Base-by-base conservation (phyloP, 2,888 invertebrate genomes). In the Erannis defoliaria region DNA sequence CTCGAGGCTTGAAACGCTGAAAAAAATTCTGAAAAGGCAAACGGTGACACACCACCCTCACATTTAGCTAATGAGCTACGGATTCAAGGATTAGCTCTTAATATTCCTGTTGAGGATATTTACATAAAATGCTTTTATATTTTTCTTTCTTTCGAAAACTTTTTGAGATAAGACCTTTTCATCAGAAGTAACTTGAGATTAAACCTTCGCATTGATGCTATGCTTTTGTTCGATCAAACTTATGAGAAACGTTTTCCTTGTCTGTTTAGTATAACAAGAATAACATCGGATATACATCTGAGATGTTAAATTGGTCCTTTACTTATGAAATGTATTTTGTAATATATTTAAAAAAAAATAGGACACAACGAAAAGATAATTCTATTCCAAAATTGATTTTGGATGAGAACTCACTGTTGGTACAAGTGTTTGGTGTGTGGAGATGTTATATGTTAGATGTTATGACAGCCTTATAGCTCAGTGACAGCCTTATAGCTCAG, bases 11-110 rank as follows among this genome's bases (percentile, higher is more conserved):
- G 33, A 64, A 51, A 55, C 48, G 45, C 29, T 16, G 26, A 19
- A 50, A 55, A 58, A 62, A 57, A 16, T 43, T 43, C 46, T 58
- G 54, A 59, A 64, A 62, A 64, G 54, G 50, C 42, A 48, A 62
- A 57, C 62, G 50, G 46, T 51, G 57, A 62, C 61, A 66, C 63
- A 60, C 63, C 56, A 60, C 63, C 56, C 31, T 50, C 31, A 59
- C 64, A 71, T 69, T 71, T 64, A 62, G 63, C 42, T 64, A 68
- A 71, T 67, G 67, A 68, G 64, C 43, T 56, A 46, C 62, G 66
- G 62, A 61, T 53, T 62, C 53, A 45, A 43, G 63, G 67, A 69
- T 68, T 67, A 69, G 67, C 66, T 55, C 45, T 50, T 64, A 58
- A 67, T 62, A 67, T 64, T 64, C 48, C 54, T 56, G 56, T 43